phyloP scores from a whole-genome alignment of 2,113 vertebrate species.

The Sinocyclocheilus grahami region DNA sequence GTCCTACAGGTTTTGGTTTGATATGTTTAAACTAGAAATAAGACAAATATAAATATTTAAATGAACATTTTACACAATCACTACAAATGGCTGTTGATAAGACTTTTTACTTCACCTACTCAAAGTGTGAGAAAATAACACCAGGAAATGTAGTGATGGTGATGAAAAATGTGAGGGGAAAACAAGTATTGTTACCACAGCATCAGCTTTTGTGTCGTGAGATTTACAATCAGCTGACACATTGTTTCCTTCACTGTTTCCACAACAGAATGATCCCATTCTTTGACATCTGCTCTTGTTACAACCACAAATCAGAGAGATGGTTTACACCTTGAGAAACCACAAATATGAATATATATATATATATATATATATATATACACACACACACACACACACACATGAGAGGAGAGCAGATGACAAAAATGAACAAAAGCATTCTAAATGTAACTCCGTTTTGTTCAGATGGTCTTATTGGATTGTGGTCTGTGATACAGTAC shows the following conservation, averaged over 20 bases:
- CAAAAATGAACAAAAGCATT: not conserved
- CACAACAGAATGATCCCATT: not conserved
- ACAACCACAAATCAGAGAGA: not conserved
- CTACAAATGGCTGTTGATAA: not conserved
- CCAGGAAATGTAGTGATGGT: not conserved
- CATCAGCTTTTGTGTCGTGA: conserved; percentile 16
- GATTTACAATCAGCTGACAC: conserved; percentile 17
- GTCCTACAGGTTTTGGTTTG: not conserved
- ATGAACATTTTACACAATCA: not conserved
- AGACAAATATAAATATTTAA: too few species aligned
- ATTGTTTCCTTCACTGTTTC: conserved; percentile 14
- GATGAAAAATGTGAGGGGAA: not conserved
- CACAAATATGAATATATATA: not conserved
- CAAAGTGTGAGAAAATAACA: not conserved
- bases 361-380: too few species aligned
- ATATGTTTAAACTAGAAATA: too few species aligned
- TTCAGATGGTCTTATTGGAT: conserved; percentile 37
- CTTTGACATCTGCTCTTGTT: not conserved
- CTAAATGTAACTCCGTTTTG: not conserved
- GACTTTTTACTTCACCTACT: not conserved
- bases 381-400: too few species aligned
- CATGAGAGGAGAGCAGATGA: not conserved
- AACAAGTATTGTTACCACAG: not conserved
- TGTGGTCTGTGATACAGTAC: conserved; percentile 16
- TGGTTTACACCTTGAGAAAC: not conserved